Evolutionary conservation across 2,888 invertebrate species (phyloP), one percentile per base, ranked within the genome.

Genomic region (Drosophila robusta): DNA sequence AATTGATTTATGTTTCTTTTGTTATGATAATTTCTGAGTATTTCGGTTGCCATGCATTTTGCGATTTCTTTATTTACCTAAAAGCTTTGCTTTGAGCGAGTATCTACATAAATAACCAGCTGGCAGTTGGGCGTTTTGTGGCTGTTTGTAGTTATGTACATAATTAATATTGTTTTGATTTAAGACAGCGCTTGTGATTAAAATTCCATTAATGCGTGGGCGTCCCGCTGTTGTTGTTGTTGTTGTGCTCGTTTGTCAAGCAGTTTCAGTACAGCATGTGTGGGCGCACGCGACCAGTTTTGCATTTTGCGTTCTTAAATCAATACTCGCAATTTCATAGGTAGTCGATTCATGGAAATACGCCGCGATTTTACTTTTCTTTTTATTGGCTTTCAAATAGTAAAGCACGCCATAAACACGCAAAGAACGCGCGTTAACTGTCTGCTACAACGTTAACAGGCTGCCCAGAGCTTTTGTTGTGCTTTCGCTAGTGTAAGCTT

Each of bases 141-240:
- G 3, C 2, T 41, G 12, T 34, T 56, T 11, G 41, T 26, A 8
- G 5, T 14, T 38, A 26, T 61, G 56, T 54, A 57, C 42, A 67
- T 76, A 71, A 71, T 75, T 76, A 75, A 76, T 67, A 76, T 67
- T 66, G 52, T 57, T 60, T 63, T 54, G 76, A 67, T 70, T 64
- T 70, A 58, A 44, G 57, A 47, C 57, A 42, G n/a, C 41, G 34
- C 26, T 38, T 42, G 9, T 65, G 72, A 67, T 76, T 67, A 56
- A 75, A 58, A 76, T 66, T 56, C 77, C 38, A 56, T 60, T 60
- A 46, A 56, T 36, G 77, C 67, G 75, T 76, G 60, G 77, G 75
- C 60, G 63, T 63, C 58, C 55, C 32, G 36, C 65, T 42, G 32
- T 22, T 32, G 18, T 47, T 49, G 18, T 47, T 49, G 18, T 26